A percentile compares a stretch with the other conserved stretches of the same genome.
phyloP scores from a whole-genome alignment of 2,113 vertebrate genomes.

The Morone chrysops region DNA sequence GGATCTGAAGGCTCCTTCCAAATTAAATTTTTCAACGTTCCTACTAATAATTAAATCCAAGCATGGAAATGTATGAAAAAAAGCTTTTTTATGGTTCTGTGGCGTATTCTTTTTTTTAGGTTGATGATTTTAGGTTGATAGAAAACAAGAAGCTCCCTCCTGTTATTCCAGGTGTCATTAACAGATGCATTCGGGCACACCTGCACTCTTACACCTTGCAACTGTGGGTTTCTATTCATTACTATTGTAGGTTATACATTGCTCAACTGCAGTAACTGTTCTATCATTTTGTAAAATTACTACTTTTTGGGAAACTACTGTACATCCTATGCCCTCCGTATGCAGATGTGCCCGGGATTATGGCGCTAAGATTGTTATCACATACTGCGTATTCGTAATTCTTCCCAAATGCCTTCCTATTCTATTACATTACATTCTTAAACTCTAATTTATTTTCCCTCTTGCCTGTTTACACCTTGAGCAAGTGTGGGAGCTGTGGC shows the following conservation, averaged over 20 bases:
- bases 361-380: not conserved
- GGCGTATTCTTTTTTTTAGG: not conserved
- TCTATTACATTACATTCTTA: not conserved
- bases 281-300: slow-evolving; percentile 12
- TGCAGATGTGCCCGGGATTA: not conserved
- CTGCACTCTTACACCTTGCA: slow-evolving; percentile 32
- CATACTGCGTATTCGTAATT: not conserved
- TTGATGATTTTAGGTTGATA: not conserved
- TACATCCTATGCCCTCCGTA: not conserved
- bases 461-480: slow-evolving; percentile 38
- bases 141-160: not conserved
- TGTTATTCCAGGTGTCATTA: slow-evolving; percentile 26
- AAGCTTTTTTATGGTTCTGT: not conserved
- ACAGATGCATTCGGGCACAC: slow-evolving; percentile 44
- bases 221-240: slow-evolving; percentile 15
- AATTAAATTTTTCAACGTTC: slow-evolving; percentile 40
- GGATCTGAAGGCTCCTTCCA: slow-evolving; percentile 38
- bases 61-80: slow-evolving; percentile 1
- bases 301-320: not conserved
- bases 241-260: slow-evolving; percentile 8
- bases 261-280: slow-evolving; percentile 4
- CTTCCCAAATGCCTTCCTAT: not conserved
- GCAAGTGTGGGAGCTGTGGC: slow-evolving; percentile 12
- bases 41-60: slow-evolving; percentile 31
- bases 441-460: not conserved